Evolutionary conservation across 2,113 vertebrate genomes (phyloP).

Genomic region (Oryzias curvinotus): DNA sequence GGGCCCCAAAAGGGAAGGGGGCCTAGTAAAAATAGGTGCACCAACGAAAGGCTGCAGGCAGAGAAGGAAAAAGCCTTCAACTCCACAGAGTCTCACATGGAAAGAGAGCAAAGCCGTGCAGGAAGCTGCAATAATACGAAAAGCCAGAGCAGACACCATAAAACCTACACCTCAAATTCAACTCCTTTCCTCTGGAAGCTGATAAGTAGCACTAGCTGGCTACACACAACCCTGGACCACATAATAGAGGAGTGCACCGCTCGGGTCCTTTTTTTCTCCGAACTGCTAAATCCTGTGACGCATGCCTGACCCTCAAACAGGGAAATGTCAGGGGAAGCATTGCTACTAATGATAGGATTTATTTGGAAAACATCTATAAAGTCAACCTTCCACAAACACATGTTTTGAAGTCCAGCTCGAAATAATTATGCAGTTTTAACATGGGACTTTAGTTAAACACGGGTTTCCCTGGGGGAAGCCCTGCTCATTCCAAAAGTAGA

Average conservation of each 20-base stretch:
- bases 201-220: constrained; percentile 23
- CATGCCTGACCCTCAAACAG: constrained; percentile 15
- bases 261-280: constrained; percentile 23
- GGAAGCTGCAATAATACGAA: constrained; percentile 45
- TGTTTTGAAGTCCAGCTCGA: constrained; percentile 29
- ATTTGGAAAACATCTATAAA: constrained; percentile 32
- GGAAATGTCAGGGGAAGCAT: constrained; percentile 31
- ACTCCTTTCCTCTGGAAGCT: constrained; percentile 18
- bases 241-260: constrained; percentile 13
- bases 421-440: constrained; percentile 34
- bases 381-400: constrained; percentile 19
- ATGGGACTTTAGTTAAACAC: constrained; percentile 17
- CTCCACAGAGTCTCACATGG: constrained; percentile 42
- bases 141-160: constrained; percentile 46
- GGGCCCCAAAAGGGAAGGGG: constrained; percentile 27
- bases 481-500: constrained; percentile 29
- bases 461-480: constrained; percentile 60
- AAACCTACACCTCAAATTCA: constrained; percentile 46
- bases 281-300: constrained; percentile 18
- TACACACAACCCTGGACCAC: constrained; percentile 42
- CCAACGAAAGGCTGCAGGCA: constrained; percentile 42
- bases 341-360: constrained; percentile 53
- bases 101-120: constrained; percentile 35
- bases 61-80: constrained; percentile 33
- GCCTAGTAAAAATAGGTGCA: constrained; percentile 31